phyloP scores from a whole-genome alignment of 2,888 invertebrate species.

The Callinectes sapidus region DNA sequence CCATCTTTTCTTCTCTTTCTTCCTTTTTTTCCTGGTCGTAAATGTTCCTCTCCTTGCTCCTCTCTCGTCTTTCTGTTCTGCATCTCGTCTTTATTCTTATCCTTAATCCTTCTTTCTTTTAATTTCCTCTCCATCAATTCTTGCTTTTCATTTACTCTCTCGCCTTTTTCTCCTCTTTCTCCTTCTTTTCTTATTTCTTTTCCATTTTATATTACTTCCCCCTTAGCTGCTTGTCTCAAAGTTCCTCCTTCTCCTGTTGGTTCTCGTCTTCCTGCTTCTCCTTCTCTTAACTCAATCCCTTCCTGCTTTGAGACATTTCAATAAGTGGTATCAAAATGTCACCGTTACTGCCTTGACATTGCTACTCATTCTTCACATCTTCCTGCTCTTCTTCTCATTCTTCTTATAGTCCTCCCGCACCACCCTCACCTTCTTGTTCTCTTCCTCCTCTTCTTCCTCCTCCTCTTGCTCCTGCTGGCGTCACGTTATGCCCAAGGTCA shows the following conservation, averaged over 20 bases:
- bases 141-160: not conserved
- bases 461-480: not conserved
- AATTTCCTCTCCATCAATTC: too few species aligned
- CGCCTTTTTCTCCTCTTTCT: not conserved
- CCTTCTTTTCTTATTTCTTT: not conserved
- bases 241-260: not conserved
- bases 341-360: conserved; percentile 34
- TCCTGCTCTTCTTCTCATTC: conserved; percentile 1
- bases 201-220: not conserved
- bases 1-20: too few species aligned
- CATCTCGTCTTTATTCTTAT: not conserved
- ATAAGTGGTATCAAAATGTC: not conserved
- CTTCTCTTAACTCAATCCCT: not conserved
- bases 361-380: not conserved
- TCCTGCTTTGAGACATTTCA: not conserved
- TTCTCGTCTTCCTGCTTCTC: not conserved
- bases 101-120: too few species aligned
- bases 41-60: too few species aligned
- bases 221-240: not conserved
- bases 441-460: not conserved
- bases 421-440: not conserved
- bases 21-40: too few species aligned
- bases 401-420: not conserved
- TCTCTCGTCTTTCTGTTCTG: too few species aligned
- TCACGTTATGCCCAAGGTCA: conserved; percentile 3